Evolutionary conservation across 2,797 vertebrate species (phyloP).

Genomic region (Falco novaeseelandiae): DNA sequence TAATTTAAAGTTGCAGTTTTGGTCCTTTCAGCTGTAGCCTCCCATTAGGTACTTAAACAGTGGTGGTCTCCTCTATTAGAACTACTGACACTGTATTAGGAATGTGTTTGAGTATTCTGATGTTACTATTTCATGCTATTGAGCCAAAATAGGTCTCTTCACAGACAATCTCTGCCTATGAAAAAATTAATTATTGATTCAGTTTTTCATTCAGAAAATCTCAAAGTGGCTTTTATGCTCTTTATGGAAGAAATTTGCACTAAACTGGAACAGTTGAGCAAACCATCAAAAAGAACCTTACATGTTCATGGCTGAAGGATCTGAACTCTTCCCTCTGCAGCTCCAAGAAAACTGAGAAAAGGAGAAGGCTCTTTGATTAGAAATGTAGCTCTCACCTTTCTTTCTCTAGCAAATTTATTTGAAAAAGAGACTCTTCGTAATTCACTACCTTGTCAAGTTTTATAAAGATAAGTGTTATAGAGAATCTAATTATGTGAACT

Average conservation of each 20-base stretch:
- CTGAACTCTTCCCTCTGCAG: neutral
- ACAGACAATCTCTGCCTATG: neutral
- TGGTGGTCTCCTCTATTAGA: neutral
- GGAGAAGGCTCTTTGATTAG: neutral
- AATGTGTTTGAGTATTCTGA: neutral
- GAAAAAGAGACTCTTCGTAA: neutral
- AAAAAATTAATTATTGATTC: conserved; percentile 19
- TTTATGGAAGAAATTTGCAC: neutral
- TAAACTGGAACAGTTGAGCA: neutral
- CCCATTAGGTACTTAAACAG: neutral
- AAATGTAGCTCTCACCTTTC: neutral
- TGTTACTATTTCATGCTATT: neutral
- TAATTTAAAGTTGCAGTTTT: neutral
- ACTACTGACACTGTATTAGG: neutral
- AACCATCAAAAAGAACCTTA: neutral
- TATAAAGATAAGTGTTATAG: neutral
- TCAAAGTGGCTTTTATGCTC: neutral
- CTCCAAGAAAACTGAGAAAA: neutral
- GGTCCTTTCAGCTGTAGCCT: neutral
- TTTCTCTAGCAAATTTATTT: neutral
- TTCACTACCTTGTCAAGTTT: neutral
- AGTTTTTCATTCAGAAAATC: conserved; percentile 13
- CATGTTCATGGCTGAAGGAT: neutral
- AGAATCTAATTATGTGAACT: conserved; percentile 42
- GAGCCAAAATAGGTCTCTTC: neutral